phyloP scores from a whole-genome alignment of 1,140 invertebrate species.

The Cydia amplana region DNA sequence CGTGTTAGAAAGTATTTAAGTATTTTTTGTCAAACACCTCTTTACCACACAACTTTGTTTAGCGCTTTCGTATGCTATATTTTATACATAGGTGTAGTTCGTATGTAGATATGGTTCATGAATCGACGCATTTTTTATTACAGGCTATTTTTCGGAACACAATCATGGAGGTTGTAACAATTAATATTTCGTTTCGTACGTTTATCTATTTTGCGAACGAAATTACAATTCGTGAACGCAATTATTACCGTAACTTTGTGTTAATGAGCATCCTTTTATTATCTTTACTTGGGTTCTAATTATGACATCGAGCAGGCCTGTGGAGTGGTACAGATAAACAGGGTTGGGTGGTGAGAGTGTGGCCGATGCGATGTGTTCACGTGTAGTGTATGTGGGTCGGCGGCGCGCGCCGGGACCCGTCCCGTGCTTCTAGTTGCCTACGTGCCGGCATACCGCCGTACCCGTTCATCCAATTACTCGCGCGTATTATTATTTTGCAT shows the following conservation, averaged over 20 bases:
- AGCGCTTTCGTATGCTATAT: constrained; percentile 14
- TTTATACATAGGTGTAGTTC: constrained; percentile 23
- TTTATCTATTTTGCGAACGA: not conserved
- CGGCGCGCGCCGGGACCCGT: constrained; percentile 44
- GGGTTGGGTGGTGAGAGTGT: constrained; percentile 26
- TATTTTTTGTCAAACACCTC: constrained; percentile 43
- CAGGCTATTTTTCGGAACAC: constrained; percentile 5
- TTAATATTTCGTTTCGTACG: not conserved
- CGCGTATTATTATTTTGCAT: constrained; percentile 60
- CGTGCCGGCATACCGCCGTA: constrained; percentile 46
- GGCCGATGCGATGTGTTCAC: constrained; percentile 29
- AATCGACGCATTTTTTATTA: not conserved
- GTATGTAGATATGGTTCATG: constrained; percentile 3
- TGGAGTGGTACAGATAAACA: not conserved
- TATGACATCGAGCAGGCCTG: not conserved
- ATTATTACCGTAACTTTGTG: too few relatives aligned
- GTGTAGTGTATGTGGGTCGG: constrained; percentile 29
- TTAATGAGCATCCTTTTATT: not conserved
- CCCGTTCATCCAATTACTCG: constrained; percentile 41
- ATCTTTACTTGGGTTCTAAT: not conserved
- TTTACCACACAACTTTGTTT: constrained; percentile 45
- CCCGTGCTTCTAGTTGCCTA: constrained; percentile 80
- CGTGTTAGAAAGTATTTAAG: constrained; percentile 52
- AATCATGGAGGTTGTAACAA: not conserved
- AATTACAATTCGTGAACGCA: not conserved